Base-by-base conservation (phyloP, 2,888 invertebrate species). In the Folsomia candida region DNA sequence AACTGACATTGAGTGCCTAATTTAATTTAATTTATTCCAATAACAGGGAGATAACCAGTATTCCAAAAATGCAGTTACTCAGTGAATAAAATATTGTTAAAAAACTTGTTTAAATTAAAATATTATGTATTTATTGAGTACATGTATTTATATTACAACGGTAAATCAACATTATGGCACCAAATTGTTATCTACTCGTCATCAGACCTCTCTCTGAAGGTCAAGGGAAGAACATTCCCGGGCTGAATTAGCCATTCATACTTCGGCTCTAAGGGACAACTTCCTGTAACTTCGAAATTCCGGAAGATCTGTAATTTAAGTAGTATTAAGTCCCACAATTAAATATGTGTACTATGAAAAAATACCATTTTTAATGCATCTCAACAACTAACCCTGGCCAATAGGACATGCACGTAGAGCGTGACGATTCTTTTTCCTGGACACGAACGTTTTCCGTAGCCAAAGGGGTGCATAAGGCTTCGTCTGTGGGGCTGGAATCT, bases 401-500 rank as follows among this genome's bases (percentile, higher is more conserved):
- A 83, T 71, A 91, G 84, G 67, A 92, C 84, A 73, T 90, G 88
- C 22, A 93, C 84, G 78, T 90, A 90, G 78, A 91, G 87, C 80
- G 92, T 91, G 1, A 92, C 90, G 81, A 93, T 92, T 72, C 92
- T 85, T 83, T 92, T 92, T 61, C 93, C 94, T 0, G 93, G 93
- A 81, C 93, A 94, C 84, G 91, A 90, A 60, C 93, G 86, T 66
- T 89, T 87, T 0, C 93, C 93, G 47, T 88, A 85, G 0, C 93
- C 93, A 83, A 93, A 94, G 0, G 93, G 92, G 6, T 89, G 88
- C 1, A 92, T 89, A 63, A 93, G 84, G 60, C 86, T 67, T 85
- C 0, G 89, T 85, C 6, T 90, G 87, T 78, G 84, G 81, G 72
- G 87, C 86, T 59, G 83, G 84, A 79, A 83, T 84, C 78, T 37